A percentile compares a stretch with the other conserved stretches of the same genome.
Conservation (phyloP, 1,140 invertebrate species). For the Oncopodura yosiiana region DNA sequence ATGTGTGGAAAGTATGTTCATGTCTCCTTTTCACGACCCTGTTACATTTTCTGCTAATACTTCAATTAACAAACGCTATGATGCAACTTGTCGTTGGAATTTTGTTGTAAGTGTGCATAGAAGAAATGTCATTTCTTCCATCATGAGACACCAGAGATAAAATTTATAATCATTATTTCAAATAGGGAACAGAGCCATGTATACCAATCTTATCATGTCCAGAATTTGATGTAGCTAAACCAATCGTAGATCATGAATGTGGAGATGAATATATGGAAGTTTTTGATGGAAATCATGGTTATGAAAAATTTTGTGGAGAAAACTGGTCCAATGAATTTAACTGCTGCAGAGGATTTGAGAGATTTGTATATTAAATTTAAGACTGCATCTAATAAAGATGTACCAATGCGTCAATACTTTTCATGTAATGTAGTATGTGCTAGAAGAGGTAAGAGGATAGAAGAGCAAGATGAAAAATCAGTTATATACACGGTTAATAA, state of each 20-base stretch:
- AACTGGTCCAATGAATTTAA: constrained; percentile 4
- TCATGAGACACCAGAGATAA: background rate
- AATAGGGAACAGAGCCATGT: constrained; percentile 28
- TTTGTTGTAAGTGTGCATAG: background rate
- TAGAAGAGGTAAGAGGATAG: constrained; percentile 10
- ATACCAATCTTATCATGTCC: constrained; percentile 20
- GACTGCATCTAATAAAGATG: background rate
- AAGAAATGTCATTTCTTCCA: too few species aligned
- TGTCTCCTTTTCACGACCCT: constrained; percentile 9
- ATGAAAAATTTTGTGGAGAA: constrained; percentile 14
- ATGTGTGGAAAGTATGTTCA: constrained; percentile 10
- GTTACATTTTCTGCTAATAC: background rate
- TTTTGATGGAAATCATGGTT: constrained; percentile 22
- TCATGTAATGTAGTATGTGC: constrained; percentile 18
- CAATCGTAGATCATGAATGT: constrained; percentile 3
- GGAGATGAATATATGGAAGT: constrained; percentile 8
- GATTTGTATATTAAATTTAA: constrained; percentile 23
- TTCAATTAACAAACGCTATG: background rate
- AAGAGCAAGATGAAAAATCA: background rate
- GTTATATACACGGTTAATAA: background rate
- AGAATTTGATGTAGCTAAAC: constrained; percentile 1
- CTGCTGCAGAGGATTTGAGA: constrained; percentile 13
- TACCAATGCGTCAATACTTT: background rate
- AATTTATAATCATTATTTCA: background rate
- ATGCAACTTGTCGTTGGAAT: constrained; percentile 7